phyloP scores from a whole-genome alignment of 2,888 invertebrate species.

The Hylaea fasciaria region DNA sequence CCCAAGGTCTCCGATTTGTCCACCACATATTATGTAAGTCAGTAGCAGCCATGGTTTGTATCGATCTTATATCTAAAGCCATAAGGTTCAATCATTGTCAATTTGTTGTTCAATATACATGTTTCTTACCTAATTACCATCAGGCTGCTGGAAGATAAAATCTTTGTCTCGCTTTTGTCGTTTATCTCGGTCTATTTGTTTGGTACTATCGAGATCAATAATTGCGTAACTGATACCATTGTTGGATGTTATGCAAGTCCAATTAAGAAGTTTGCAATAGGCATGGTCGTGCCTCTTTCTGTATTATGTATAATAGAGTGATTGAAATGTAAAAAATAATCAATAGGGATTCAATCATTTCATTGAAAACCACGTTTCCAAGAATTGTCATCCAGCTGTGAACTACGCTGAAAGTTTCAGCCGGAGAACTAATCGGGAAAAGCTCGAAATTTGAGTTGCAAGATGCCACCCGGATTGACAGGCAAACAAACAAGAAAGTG shows the following conservation, averaged over 20 bases:
- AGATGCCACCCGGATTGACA: no score
- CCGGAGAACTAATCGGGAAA: no score
- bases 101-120: slow-evolving; percentile 2
- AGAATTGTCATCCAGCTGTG: no score
- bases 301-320: no score
- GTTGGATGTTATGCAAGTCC: slow-evolving; percentile 54
- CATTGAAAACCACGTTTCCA: no score
- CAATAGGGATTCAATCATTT: no score
- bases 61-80: slow-evolving; percentile 15
- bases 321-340: no score
- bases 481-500: no score
- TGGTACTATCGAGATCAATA: slow-evolving; percentile 67
- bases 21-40: slow-evolving; percentile 63
- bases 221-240: slow-evolving; percentile 64
- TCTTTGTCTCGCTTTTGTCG: slow-evolving; percentile 60
- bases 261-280: slow-evolving; percentile 41
- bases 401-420: no score
- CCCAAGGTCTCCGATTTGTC: slow-evolving; percentile 74
- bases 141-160: slow-evolving; percentile 64
- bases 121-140: slow-evolving; percentile 57
- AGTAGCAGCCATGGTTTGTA: slow-evolving; percentile 43
- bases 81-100: slow-evolving; percentile 13
- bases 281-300: slow-evolving; percentile 9
- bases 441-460: no score
- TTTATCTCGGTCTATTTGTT: slow-evolving; percentile 73